Base-by-base conservation (phyloP, 2,888 invertebrate species). In the Dynastes maya region DNA sequence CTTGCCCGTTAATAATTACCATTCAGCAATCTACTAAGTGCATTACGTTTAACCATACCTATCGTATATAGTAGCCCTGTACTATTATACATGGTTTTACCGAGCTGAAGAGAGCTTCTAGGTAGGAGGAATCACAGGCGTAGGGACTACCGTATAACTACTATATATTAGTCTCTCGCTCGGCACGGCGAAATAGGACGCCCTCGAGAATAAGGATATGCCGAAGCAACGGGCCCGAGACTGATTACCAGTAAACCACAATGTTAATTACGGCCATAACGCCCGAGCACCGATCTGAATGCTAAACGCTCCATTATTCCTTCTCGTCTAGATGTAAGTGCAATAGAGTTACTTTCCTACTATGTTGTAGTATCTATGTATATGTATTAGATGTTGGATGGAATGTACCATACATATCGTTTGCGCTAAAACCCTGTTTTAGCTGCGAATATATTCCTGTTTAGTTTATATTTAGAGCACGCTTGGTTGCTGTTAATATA, bases 161-260 rank as follows among this genome's bases (percentile, higher is more conserved):
- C 45, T 45, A 45, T 53, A 27, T 72, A 40, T 77, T 72, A 58
- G 51, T 45, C 45, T 45, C 65, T 13, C 27, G 27, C 49, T 29
- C 49, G 16, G 65, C 22, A 16, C 61, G 63, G 74, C 45, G 8
- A 77, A 78, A 76, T 72, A 77, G 80, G 53, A 65, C 74, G 40
- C 79, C 80, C 80, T 77, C 58, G 79, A 70, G 79, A 65, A 76
- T 70, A 67, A 72, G 77, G 72, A 77, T 77, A 74, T 77, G 75
- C 75, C 71, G 78, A 61, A 67, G 77, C 65, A 61, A 71, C 72
- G 68, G 85, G 85, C 84, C 85, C 84, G 82, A 85, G 86, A 85
- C 86, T 88, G 86, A 87, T 88, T 88, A 87, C 87, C 87, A 85
- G 85, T 85, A 85, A 58, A 87, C 88, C 88, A 85, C 88, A 87